phyloP scores from a whole-genome alignment of 2,888 invertebrate genomes.

The Phengaris arion region DNA sequence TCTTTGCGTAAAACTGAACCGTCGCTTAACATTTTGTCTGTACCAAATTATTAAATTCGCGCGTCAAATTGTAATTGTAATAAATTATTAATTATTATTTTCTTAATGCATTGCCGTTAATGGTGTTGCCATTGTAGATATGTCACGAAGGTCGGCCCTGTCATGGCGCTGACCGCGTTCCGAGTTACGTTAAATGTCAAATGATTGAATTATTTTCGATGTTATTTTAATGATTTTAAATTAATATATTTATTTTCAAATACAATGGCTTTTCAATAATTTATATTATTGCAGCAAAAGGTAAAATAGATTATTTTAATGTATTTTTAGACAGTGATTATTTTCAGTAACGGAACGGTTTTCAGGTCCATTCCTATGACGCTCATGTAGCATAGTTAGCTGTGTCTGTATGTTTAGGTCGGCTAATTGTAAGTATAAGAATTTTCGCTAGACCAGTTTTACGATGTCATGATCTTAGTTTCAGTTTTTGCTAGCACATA shows the following conservation, averaged over 20 bases:
- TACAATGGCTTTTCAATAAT: slow-evolving; percentile 22
- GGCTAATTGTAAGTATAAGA: slow-evolving; percentile 22
- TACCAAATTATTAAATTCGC: slow-evolving; percentile 2
- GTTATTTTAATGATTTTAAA: slow-evolving; percentile 13
- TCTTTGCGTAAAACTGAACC: neutral
- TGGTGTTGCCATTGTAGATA: slow-evolving; percentile 19
- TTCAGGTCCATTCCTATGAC: slow-evolving; percentile 26
- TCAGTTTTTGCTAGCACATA: neutral
- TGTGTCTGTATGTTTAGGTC: slow-evolving; percentile 25
- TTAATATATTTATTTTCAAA: slow-evolving; percentile 26
- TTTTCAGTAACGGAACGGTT: slow-evolving; percentile 4
- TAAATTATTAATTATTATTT: neutral
- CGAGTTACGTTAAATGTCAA: neutral
- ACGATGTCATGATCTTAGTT: neutral
- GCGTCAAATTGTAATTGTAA: slow-evolving; percentile 1
- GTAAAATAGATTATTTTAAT: neutral
- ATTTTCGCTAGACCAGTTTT: slow-evolving; percentile 3
- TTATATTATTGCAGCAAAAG: neutral
- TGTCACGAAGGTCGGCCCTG: neutral
- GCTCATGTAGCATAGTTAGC: slow-evolving; percentile 28
- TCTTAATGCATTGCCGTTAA: neutral
- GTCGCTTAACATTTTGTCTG: slow-evolving; percentile 28
- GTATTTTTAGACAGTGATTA: neutral
- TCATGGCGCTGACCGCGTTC: neutral
- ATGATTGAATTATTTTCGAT: neutral